Conservation (phyloP, 2,113 vertebrate genomes). For the Chaetorhynchus papuensis region DNA sequence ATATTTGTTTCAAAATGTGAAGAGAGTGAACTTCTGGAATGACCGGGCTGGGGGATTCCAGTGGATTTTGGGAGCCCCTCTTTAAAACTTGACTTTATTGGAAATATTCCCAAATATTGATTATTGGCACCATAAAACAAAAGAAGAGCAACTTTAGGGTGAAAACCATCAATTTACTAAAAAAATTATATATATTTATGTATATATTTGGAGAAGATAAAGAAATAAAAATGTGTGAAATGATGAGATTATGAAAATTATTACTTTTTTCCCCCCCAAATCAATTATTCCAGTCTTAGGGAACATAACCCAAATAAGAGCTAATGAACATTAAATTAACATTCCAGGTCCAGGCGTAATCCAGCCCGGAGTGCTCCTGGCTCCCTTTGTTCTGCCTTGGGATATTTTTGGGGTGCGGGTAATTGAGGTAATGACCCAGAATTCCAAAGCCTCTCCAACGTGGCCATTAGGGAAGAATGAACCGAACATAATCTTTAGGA, state of each 20-base stretch:
- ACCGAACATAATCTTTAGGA: background rate
- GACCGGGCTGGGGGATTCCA: background rate
- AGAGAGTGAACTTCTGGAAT: background rate
- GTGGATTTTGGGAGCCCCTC: background rate
- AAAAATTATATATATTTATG: background rate
- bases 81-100: background rate
- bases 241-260: background rate
- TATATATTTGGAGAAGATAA: background rate
- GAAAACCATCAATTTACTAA: constrained; percentile 9
- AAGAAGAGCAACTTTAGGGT: background rate
- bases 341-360: background rate
- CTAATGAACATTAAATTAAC: background rate
- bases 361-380: background rate
- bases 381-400: background rate
- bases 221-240: background rate
- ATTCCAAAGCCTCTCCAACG: background rate
- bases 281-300: background rate
- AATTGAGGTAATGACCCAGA: background rate
- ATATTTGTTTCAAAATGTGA: background rate
- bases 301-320: background rate
- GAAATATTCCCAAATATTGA: background rate
- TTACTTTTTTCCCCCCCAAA: background rate
- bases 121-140: background rate
- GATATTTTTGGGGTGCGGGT: background rate
- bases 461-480: constrained; percentile 2